phyloP scores from a whole-genome alignment of 1,140 invertebrate species.

The Choristoneura fumiferana region DNA sequence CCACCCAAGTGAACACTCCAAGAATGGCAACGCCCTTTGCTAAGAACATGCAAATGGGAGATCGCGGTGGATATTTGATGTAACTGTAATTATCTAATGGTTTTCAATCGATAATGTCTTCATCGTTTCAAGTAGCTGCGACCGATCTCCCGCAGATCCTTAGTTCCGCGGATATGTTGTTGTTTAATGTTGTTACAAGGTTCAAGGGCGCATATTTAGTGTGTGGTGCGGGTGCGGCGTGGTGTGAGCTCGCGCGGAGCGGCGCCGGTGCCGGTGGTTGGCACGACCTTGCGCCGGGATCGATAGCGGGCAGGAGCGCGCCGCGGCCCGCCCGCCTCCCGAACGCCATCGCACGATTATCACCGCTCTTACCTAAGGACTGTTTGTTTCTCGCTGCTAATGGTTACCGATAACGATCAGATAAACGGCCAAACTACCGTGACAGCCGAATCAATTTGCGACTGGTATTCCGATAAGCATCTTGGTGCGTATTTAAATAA shows the following conservation, averaged over 20 bases:
- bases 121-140: no score
- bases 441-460: no score
- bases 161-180: not conserved
- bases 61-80: no score
- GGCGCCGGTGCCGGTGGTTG: constrained; percentile 36
- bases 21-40: no score
- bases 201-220: constrained; percentile 52
- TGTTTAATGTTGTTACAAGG: constrained; percentile 24
- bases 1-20: no score
- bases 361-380: constrained; percentile 26
- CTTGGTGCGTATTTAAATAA: not conserved
- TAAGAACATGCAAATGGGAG: no score
- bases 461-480: no score
- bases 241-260: constrained; percentile 26
- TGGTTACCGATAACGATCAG: constrained; percentile 29
- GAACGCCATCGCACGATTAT: constrained; percentile 34
- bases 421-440: no score
- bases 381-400: constrained; percentile 31
- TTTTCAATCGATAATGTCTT: no score
- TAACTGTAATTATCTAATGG: no score
- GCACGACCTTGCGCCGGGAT: constrained; percentile 49
- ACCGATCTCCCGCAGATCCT: not conserved
- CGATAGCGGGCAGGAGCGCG: constrained; percentile 60
- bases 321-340: constrained; percentile 43
- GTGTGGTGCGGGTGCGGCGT: not conserved